Conservation (phyloP, 2,113 vertebrate genomes). For the Nothocercus nigrocapillus region DNA sequence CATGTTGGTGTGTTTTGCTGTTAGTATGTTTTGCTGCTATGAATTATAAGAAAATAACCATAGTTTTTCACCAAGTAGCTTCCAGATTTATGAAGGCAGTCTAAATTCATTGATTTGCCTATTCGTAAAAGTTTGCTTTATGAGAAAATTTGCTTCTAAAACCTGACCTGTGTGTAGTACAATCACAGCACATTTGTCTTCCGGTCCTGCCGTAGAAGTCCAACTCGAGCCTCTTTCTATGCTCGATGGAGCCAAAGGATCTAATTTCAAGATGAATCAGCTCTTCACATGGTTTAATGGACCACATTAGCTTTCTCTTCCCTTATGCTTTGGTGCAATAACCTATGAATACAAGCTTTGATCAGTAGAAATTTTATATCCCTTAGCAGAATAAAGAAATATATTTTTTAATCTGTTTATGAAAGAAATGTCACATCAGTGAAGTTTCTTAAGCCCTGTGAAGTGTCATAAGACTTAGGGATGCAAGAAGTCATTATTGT, state of each 20-base stretch:
- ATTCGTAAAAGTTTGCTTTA: neutral
- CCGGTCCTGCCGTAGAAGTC: neutral
- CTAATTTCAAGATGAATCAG: conserved; percentile 1
- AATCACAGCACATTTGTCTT: neutral
- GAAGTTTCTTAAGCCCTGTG: neutral
- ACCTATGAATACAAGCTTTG: neutral
- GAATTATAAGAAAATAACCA: too few species aligned
- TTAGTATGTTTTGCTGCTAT: neutral
- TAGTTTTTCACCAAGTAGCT: neutral
- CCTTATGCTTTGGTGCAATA: neutral
- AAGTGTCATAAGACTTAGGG: neutral
- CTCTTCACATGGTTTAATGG: neutral
- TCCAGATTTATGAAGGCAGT: neutral
- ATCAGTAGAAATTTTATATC: neutral
- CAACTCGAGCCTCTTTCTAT: neutral
- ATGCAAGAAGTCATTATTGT: neutral
- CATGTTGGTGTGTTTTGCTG: neutral
- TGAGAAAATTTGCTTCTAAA: neutral
- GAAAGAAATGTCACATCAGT: rapidly evolving
- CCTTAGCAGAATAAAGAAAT: neutral
- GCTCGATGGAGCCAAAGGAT: neutral
- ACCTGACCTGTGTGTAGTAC: neutral
- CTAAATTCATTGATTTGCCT: neutral
- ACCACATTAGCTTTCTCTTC: neutral
- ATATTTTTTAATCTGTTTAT: neutral